Percentiles rank a stretch among this genome's conserved stretches.
Conservation (phyloP, 2,888 invertebrate genomes). For the Petrolisthes cinctipes region DNA sequence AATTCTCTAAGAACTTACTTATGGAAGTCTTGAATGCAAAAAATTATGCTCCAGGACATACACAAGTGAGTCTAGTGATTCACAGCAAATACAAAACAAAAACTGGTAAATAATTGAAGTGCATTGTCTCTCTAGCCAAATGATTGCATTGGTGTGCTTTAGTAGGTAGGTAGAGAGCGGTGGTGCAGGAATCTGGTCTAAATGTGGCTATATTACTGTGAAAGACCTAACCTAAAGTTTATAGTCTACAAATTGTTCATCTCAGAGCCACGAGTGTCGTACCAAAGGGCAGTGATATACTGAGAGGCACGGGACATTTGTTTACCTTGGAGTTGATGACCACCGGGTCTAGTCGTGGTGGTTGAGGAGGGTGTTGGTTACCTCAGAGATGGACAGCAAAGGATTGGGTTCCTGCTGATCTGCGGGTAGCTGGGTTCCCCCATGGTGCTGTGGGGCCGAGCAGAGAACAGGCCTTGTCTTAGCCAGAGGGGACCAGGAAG, state of each 20-base stretch:
- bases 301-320: background rate
- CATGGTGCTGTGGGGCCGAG: conserved; percentile 55
- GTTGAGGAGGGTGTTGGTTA: conserved; percentile 81
- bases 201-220: background rate
- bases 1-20: background rate
- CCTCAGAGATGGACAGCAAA: conserved; percentile 82
- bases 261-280: too few species aligned
- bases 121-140: conserved; percentile 50
- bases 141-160: conserved; percentile 35
- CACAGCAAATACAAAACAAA: conserved; percentile 16
- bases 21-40: background rate
- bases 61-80: background rate
- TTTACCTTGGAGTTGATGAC: conserved; percentile 51
- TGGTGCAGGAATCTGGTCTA: conserved; percentile 10
- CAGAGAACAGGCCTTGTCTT: conserved; percentile 51
- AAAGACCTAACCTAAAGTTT: background rate
- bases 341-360: conserved; percentile 58
- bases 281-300: conserved; percentile 12
- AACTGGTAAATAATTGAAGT: conserved; percentile 19
- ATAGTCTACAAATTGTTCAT: background rate
- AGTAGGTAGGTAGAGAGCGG: background rate
- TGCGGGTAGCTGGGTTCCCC: conserved; percentile 66
- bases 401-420: conserved; percentile 78
- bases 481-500: conserved; percentile 26
- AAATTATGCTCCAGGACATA: background rate